Base-by-base conservation (phyloP, 1,140 invertebrate genomes). In the Tribolium castaneum region DNA sequence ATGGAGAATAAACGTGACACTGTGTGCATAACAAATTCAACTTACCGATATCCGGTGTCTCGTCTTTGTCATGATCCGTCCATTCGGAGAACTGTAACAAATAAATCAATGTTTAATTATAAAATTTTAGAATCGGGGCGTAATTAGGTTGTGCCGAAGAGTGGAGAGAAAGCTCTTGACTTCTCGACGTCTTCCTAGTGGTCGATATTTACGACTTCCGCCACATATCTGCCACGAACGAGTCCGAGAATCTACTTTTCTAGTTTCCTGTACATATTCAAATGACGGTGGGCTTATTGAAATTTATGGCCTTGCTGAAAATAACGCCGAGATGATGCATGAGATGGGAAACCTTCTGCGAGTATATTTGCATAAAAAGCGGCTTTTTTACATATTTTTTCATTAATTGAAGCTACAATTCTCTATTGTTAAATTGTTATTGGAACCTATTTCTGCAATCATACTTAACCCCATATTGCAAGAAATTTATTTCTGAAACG, bases 1-100 rank as follows among this genome's bases (percentile, higher is more conserved):
- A 59, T 25, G 35, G 14, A 39, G 34, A 76, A 76, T 54, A 59
- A 49, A 71, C 14, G 14, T 7, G 14, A 71, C 13, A 1, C 25
- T 6, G 25, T 30, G 25, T 30, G 25, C 25, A 25, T 77, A 52
- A 52, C 2, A 52, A 52, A 52, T 2, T 7, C 25, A 78, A 86
- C 86, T 87, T 82, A 88, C 87, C 86, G 19, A 84, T 83, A 72
- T 87, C 85, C 56, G 84, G 84, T 52, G 80, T 84, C 16, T 19
- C 16, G 16, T 83, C 85, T 76, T 84, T 86, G 86, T 88, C 87
- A 88, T 87, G 86, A 86, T 85, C 85, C 81, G 84, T 86, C 87
- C 87, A 87, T 88, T 88, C 87, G 76, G 87, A 88, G 82, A 88
- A 88, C 87, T 88, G 79, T 81, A 86, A 84, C 74, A 79, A 59